Evolutionary conservation across 2,797 vertebrate genomes (phyloP), one percentile per base, ranked within the genome.

Genomic region (Melanotaenia trifasciata): DNA sequence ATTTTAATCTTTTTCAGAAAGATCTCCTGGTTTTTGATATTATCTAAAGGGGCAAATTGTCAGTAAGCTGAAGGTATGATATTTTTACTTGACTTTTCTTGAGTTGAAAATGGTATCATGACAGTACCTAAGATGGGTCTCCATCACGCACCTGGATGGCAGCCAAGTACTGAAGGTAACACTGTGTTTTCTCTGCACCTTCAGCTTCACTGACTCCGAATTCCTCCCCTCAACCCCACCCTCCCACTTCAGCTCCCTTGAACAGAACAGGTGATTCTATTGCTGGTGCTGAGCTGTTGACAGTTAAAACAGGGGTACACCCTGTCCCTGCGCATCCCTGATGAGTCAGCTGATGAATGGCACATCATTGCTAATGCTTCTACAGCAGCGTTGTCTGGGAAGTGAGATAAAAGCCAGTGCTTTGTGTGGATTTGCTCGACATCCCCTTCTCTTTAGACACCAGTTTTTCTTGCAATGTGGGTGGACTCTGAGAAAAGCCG

Each of bases 341-440:
- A 88, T 88, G 83, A 85, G 84, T 74, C 66, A 61, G 54, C 65
- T 85, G 83, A 88, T 84, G 81, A 89, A 83, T 81, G 79, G 68
- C 67, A 85, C 80, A 70, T 82, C 67, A 32, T 67, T 69, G 78
- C 81, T 86, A 85, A 88, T 81, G 80, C 74, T 67, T 72, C 81
- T 61, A 64, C 70, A 58, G 74, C 70, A 64, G 45, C 5, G 62
- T 80, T 78, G 78, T 85, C 73, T 81, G 66, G 70, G 68, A 78
- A 86, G 84, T 81, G 67, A 87, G 75, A 87, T 68, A 9, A 78
- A 81, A 71, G 76, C 8, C 0, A 75, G 67, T 7, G 12, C 30
- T 86, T 84, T 78, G 58, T 65, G 54, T 13, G 1, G 43, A 28
- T 64, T 60, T 68, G 58, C 56, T 50, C 58, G 45, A 9, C 63